These are phyloP conservation scores for Pseudorhiza aurosa DNA, from an alignment of 30 jellyfish, hydroid and myxozoan species.

Conservation along the genomic window DNA sequence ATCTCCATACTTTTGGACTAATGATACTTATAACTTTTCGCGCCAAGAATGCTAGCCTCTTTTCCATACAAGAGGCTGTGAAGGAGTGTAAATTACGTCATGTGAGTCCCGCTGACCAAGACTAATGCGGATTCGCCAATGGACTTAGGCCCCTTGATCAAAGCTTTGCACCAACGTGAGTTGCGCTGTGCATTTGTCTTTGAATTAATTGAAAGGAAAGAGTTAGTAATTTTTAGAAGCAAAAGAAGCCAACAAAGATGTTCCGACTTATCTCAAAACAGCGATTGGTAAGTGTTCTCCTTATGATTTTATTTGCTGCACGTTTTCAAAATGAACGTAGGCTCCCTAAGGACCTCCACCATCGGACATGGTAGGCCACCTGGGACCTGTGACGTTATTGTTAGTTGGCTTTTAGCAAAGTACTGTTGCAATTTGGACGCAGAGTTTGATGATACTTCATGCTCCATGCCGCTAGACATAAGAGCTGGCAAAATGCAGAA, in stretches of 20 bases:
- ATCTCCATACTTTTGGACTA: too few species aligned
- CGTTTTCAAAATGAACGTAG: too few species aligned
- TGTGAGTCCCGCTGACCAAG: slow-evolving; percentile 37
- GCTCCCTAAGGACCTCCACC: too few species aligned
- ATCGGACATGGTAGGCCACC: too few species aligned
- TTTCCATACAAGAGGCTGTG: not conserved
- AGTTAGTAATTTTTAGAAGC: not conserved
- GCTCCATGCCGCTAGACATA: too few species aligned
- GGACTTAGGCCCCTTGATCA: slow-evolving; percentile 35
- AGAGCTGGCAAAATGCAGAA: too few species aligned
- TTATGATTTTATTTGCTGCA: too few species aligned
- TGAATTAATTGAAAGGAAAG: slow-evolving; percentile 12
- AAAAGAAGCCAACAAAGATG: slow-evolving; percentile 10
- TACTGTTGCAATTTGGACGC: too few species aligned
- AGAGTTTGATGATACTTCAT: too few species aligned
- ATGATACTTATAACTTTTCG: too few species aligned
- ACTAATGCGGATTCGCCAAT: not conserved
- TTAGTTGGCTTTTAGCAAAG: too few species aligned
- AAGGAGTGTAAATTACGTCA: not conserved
- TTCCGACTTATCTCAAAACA: slow-evolving; percentile 44
- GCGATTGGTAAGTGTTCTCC: slow-evolving; percentile 42
- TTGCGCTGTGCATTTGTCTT: slow-evolving; percentile 61
- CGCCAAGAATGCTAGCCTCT: slow-evolving; percentile 8
- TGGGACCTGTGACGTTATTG: too few species aligned
- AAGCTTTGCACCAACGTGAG: slow-evolving; percentile 57